Base-by-base conservation (phyloP, 1,140 invertebrate species). In the Drosophila orena region DNA sequence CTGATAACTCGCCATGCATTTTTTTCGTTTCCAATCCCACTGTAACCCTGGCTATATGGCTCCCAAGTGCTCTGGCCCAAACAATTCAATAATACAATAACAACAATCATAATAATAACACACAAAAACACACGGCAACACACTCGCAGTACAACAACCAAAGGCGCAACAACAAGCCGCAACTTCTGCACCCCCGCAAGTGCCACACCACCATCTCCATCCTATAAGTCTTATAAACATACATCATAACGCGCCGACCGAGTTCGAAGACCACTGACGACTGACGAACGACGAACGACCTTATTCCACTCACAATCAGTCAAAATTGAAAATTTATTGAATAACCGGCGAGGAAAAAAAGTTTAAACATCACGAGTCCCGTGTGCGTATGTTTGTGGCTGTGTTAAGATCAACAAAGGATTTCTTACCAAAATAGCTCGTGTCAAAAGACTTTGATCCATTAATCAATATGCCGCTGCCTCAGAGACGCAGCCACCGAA, bases 361-460 rank as follows among this genome's bases (percentile, higher is more conserved):
- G 64, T 62, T 72, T 64, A 75, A 83, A 65, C 68, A 61, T 44
- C 61, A 69, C 50, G 49, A 57, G 61, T 47, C 59, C 59, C 66
- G 47, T 30, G 24, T 24, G 24, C 17, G 24, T 71, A 49, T 47
- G 47, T 61, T 54, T 88, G 70, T 86, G 59, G 80, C 46, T 88
- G 72, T 84, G 83, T 84, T 84, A 90, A 90, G 80, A 91, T 90
- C 90, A 91, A 91, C 90, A 91, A 90, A 90, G 86, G 90, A 91
- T 90, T 90, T 75, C 79, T 79, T 85, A 90, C 90, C 75, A 81
- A 91, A 91, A 91, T 90, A 91, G 90, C 90, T 91, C 90, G 90
- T 91, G 90, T 91, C 90, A 91, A 91, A 91, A 91, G 90, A 90
- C 90, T 90, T 91, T 91, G 90, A 91, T 91, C 90, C 90, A 91